Percentiles rank a stretch among this genome's conserved stretches.
phyloP scores from a whole-genome alignment of 2,797 vertebrate genomes.

The Hemibagrus guttatus region DNA sequence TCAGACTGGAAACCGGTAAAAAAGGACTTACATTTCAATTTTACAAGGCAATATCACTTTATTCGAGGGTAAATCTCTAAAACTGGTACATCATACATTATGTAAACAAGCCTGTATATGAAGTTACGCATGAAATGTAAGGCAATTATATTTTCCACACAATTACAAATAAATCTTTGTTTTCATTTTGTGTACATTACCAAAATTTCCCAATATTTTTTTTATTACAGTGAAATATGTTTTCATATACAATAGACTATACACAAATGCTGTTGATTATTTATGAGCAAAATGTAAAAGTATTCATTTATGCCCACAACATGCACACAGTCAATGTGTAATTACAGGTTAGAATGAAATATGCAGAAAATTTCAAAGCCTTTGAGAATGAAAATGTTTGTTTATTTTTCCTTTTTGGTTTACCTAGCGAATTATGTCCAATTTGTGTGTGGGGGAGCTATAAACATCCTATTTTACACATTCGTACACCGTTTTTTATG shows the following conservation, averaged over 20 bases:
- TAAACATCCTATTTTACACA: slow-evolving; percentile 32
- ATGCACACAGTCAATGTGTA: not conserved
- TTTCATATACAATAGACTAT: not conserved
- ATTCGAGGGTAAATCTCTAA: not conserved
- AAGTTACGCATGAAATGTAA: not conserved
- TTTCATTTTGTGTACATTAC: slow-evolving; percentile 3
- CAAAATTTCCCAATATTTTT: not conserved
- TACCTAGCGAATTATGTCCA: not conserved
- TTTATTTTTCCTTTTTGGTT: not conserved
- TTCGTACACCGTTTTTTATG: slow-evolving; percentile 28
- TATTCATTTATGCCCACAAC: not conserved
- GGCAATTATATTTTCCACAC: not conserved
- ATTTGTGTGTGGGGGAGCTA: not conserved
- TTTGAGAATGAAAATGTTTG: not conserved
- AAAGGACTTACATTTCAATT: not conserved
- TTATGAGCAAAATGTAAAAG: not conserved
- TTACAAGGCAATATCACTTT: not conserved
- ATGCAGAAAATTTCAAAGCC: not conserved
- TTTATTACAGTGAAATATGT: not conserved
- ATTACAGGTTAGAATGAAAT: not conserved
- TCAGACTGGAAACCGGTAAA: not conserved
- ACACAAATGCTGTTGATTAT: not conserved
- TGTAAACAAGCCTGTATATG: not conserved
- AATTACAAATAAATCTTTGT: not conserved
- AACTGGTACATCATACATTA: not conserved